Base-by-base conservation (phyloP, 2,113 vertebrate species). In the Gobius niger region DNA sequence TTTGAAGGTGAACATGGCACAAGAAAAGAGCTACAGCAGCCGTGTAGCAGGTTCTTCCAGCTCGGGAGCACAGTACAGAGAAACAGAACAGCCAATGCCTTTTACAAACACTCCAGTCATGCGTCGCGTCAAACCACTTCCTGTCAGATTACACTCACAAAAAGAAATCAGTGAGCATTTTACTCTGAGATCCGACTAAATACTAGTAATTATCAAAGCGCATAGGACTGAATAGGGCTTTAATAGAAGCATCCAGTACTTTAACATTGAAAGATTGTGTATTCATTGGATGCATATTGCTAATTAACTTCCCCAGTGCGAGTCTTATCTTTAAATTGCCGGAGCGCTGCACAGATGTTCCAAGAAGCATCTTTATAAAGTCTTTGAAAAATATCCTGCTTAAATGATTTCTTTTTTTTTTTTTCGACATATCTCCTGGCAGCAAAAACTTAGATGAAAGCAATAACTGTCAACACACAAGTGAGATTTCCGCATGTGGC, bases 81-180 rank as follows among this genome's bases (percentile, higher is more conserved):
- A 70, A 81, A 68, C 47, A 72, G 80, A 85, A 79, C 82, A 82
- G 81, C 68, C 72, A 62, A 57, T 9, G 75, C 83, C 85, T 82
- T 82, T 82, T 84, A 72, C 34, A 81, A 87, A 84, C 65, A 59
- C 75, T 72, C 80, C 67, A 70, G 86, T 86, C 82, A 75, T 56
- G 11, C 82, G 84, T 85, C 87, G 85, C 73, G 65, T 78, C 78
- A 87, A 90, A 91, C 85, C 73, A 83, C 84, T 85, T 90, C 86
- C 85, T 76, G 81, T 85, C 76, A 51, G 74, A 69, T 72, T 78
- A 72, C 80, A 75, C 84, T 81, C 73, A 85, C 80, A 82, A 87
- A 91, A 83, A 85, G 72, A 88, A 89, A 88, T 89, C 79, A 86
- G 76, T 50, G 62, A 59, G 72, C 75, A 79, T 87, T 85, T 34